A percentile compares a stretch with the other conserved stretches of the same genome.
These are phyloP conservation scores for Ptychobarbus kaznakovi DNA, from an alignment of 2,797 vertebrate species.

Conservation along the genomic window DNA sequence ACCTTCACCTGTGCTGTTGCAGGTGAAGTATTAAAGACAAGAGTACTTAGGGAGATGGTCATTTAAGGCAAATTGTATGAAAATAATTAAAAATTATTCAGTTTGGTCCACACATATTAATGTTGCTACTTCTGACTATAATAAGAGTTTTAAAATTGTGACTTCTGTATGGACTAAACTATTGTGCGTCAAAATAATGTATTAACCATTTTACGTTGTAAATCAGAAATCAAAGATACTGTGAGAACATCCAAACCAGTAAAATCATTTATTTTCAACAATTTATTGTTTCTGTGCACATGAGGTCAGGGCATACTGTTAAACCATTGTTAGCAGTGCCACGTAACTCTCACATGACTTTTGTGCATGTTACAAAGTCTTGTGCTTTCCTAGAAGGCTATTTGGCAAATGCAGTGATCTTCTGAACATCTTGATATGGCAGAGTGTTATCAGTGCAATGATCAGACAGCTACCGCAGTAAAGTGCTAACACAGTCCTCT, in stretches of 20 bases:
- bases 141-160: neutral
- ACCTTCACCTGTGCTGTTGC: neutral
- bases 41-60: neutral
- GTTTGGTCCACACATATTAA: neutral
- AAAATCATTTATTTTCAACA: neutral
- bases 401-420: slow-evolving; percentile 80
- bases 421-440: slow-evolving; percentile 78
- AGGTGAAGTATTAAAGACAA: neutral
- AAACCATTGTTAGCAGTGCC: neutral
- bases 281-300: neutral
- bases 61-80: neutral
- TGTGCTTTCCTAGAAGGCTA: slow-evolving; percentile 85
- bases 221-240: neutral
- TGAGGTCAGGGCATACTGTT: slow-evolving; percentile 37
- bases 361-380: slow-evolving; percentile 76
- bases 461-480: slow-evolving; percentile 79
- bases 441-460: slow-evolving; percentile 76
- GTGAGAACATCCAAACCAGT: neutral
- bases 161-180: neutral
- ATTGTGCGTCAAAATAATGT: neutral
- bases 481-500: slow-evolving; percentile 85
- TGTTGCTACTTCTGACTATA: neutral
- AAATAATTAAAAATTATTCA: neutral
- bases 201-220: neutral
- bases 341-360: neutral